Conservation (phyloP, 2,797 vertebrate species). For the Fistularia commersonii region DNA sequence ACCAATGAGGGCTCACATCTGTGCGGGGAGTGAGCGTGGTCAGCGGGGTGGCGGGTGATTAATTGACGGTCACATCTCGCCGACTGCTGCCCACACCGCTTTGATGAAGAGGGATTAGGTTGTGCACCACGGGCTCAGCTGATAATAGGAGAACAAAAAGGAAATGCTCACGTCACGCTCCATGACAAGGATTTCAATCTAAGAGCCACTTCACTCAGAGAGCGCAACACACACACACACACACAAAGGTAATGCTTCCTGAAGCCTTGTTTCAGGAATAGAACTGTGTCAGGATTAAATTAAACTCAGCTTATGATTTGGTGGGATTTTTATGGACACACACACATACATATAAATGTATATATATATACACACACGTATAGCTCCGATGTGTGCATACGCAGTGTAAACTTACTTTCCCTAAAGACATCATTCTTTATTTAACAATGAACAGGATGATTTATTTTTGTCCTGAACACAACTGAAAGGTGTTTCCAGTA, state of each 20-base stretch:
- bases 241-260: constrained; percentile 20
- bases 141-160: constrained; percentile 73
- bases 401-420: no score
- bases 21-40: constrained; percentile 60
- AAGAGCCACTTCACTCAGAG: constrained; percentile 66
- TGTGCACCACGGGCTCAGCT: constrained; percentile 73
- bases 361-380: no score
- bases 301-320: constrained; percentile 26
- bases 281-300: constrained; percentile 14
- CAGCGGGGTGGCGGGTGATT: constrained; percentile 72
- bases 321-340: background rate
- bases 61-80: constrained; percentile 77
- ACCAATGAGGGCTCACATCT: constrained; percentile 68
- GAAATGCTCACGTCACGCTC: constrained; percentile 67
- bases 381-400: no score
- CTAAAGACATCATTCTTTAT: no score
- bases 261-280: constrained; percentile 11
- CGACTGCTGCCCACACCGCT: constrained; percentile 76
- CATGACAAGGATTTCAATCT: constrained; percentile 74
- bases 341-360: no score
- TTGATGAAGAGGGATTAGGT: constrained; percentile 85
- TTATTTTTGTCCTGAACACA: no score
- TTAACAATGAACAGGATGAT: no score
- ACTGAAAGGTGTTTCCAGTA: no score
- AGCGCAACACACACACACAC: background rate